Conservation (phyloP, 2,797 vertebrate species). For the Ara ararauna region DNA sequence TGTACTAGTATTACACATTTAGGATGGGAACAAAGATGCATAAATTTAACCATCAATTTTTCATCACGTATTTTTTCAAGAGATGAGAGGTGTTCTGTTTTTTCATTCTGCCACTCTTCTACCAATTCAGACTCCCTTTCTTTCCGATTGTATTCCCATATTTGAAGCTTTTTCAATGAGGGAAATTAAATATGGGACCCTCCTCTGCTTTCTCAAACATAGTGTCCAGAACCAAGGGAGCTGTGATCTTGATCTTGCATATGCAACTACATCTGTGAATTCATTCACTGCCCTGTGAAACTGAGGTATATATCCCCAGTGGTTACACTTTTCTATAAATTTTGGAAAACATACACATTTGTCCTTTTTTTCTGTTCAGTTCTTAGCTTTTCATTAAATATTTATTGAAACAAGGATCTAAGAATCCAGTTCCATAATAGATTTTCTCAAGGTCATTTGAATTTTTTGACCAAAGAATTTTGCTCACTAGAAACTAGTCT, state of each 20-base stretch:
- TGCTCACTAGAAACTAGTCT: neutral
- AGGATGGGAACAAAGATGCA: neutral
- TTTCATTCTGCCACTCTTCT: neutral
- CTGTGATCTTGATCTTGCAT: neutral
- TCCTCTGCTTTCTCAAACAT: neutral
- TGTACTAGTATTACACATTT: neutral
- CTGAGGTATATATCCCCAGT: neutral
- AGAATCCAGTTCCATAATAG: neutral
- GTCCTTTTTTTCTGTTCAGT: neutral
- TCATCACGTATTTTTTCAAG: neutral
- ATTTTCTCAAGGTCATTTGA: constrained; percentile 8
- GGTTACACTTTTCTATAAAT: neutral
- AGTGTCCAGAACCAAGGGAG: neutral
- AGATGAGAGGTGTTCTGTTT: accelerated
- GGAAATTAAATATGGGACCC: neutral
- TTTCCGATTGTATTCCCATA: neutral
- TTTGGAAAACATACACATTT: neutral
- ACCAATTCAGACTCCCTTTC: neutral
- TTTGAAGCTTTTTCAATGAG: neutral
- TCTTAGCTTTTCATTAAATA: constrained; percentile 11
- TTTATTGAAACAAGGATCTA: neutral
- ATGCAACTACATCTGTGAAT: neutral
- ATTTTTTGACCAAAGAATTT: neutral
- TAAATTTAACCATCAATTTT: neutral
- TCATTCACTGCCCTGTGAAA: neutral